Evolutionary conservation across 64 coral and sea anemone species (phyloP).

Genomic region (Dendrophyllia cribrosa): DNA sequence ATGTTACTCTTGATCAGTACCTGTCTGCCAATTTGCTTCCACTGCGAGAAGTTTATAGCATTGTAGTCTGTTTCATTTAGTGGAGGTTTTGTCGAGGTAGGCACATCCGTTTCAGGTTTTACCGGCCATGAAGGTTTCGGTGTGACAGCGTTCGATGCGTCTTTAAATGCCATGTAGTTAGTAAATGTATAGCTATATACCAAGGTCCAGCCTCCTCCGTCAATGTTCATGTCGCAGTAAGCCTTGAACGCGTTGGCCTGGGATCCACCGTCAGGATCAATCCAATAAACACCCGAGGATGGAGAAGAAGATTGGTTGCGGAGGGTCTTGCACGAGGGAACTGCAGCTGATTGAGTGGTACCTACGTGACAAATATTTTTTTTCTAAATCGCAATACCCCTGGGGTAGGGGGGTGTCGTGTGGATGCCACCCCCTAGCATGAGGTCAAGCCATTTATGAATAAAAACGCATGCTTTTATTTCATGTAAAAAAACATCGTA

Average conservation of each 20-base stretch:
- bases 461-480: no score
- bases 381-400: no score
- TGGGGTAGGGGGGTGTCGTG: no score
- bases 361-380: no score
- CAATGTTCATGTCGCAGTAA: slow-evolving; percentile 32
- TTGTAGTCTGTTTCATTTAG: slow-evolving; percentile 61
- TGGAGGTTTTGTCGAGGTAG: neutral
- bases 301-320: no score
- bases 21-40: slow-evolving; percentile 50
- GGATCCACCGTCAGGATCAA: no score
- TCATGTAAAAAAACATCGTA: no score
- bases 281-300: no score
- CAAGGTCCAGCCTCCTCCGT: slow-evolving; percentile 36
- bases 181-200: slow-evolving; percentile 27
- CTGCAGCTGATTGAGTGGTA: no score
- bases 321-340: no score
- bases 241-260: slow-evolving; percentile 29
- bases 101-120: neutral
- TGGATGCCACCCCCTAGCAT: no score
- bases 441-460: no score
- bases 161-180: neutral
- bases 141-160: neutral
- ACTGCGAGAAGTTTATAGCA: slow-evolving; percentile 65
- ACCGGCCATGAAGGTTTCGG: neutral
- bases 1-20: slow-evolving; percentile 70